Percentiles rank a stretch among this genome's conserved stretches.
Evolutionary conservation across 2,797 vertebrate species (phyloP).

Genomic region (Rousettus madagascariensis): DNA sequence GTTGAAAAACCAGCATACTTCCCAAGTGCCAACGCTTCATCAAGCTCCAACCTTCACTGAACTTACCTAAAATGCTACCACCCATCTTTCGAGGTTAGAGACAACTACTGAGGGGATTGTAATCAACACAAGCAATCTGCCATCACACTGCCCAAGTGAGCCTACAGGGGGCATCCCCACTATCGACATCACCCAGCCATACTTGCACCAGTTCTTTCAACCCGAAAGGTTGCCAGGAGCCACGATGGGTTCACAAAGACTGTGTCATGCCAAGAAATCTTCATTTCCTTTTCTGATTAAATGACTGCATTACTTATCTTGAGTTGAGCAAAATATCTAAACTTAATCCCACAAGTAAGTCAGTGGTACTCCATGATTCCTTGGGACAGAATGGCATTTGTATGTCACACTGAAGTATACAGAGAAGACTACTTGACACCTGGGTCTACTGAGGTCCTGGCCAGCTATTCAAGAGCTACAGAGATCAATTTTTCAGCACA

Average conservation of each 20-base stretch:
- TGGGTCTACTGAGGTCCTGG: not conserved
- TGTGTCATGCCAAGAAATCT: not conserved
- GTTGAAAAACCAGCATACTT: not conserved
- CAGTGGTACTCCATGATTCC: not conserved
- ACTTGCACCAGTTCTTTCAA: not conserved
- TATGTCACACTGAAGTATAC: not conserved
- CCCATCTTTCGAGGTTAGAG: not conserved
- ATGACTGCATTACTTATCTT: not conserved
- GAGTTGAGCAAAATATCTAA: not conserved
- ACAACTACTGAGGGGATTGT: not conserved
- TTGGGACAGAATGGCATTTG: not conserved
- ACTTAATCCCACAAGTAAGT: not conserved
- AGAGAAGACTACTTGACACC: not conserved
- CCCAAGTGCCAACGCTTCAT: not conserved
- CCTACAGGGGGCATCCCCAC: not conserved
- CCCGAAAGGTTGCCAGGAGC: not conserved
- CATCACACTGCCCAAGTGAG: not conserved
- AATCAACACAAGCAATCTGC: not conserved
- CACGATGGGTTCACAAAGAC: not conserved
- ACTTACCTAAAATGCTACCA: not conserved
- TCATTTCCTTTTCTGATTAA: constrained; percentile 25
- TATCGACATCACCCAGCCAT: not conserved
- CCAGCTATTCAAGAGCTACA: not conserved
- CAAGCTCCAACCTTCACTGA: not conserved
- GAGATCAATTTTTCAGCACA: not conserved